Evolutionary conservation across 2,888 invertebrate genomes (phyloP).

Genomic region (Alloscopus bannaensis): DNA sequence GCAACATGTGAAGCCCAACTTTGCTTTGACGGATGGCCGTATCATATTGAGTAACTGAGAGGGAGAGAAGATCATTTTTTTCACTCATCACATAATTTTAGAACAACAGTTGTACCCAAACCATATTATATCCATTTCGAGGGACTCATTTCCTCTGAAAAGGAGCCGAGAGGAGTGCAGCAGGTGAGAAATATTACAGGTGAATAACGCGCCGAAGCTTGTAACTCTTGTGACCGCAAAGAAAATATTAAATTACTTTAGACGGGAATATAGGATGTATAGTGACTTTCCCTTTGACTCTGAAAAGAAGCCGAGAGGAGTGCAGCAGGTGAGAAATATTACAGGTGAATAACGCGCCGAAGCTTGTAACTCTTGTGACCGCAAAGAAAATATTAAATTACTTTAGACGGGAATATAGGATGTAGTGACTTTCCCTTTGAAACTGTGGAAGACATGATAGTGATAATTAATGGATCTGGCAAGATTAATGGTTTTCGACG

Average conservation of each 20-base stretch:
- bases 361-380: constrained; percentile 1
- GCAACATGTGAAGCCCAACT: too few species aligned
- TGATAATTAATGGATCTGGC: constrained; percentile 43
- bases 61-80: too few species aligned
- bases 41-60: too few species aligned
- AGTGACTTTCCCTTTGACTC: too few species aligned
- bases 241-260: constrained; percentile 4
- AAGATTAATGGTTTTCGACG: constrained; percentile 47
- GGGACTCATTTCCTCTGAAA: too few species aligned
- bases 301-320: background rate
- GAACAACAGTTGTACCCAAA: too few species aligned
- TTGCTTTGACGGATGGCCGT: too few species aligned
- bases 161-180: background rate
- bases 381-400: constrained; percentile 16
- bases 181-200: constrained; percentile 50
- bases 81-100: too few species aligned
- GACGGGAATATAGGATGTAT: too few species aligned
- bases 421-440: constrained; percentile 13
- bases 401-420: background rate
- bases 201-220: background rate
- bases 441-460: constrained; percentile 5
- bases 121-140: too few species aligned
- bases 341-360: constrained; percentile 26
- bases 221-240: constrained; percentile 30
- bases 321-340: constrained; percentile 40